phyloP scores from a whole-genome alignment of 2,888 invertebrate species.

The Epinotia demarniana region DNA sequence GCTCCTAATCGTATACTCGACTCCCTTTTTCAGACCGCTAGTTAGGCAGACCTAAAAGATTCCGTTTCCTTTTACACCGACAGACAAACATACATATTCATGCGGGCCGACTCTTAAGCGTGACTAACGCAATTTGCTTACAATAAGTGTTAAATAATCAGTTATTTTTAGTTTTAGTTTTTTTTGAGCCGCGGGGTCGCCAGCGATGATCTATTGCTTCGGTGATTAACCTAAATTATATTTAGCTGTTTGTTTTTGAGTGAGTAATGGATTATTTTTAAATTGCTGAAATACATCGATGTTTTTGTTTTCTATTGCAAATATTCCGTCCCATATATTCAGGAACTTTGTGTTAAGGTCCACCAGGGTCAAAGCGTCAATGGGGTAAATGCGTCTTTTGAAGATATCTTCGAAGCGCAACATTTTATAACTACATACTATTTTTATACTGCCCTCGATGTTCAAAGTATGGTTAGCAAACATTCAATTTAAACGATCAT shows the following conservation, averaged over 20 bases:
- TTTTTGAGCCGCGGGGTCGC: slow-evolving; percentile 39
- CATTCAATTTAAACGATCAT: too few relatives aligned
- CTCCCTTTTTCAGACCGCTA: neutral
- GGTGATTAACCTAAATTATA: slow-evolving; percentile 46
- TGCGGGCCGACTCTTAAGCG: slow-evolving; percentile 3
- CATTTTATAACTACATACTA: too few relatives aligned
- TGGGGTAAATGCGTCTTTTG: too few relatives aligned
- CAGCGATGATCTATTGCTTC: slow-evolving; percentile 46
- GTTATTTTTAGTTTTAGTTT: slow-evolving; percentile 47
- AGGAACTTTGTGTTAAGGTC: neutral
- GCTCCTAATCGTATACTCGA: neutral
- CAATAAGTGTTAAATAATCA: slow-evolving; percentile 50
- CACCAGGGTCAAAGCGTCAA: too few relatives aligned
- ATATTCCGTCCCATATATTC: neutral
- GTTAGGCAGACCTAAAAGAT: slow-evolving; percentile 3
- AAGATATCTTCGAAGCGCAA: too few relatives aligned
- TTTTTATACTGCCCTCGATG: too few relatives aligned
- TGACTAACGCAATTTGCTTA: slow-evolving; percentile 52
- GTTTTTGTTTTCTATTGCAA: slow-evolving; percentile 13
- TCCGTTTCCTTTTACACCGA: slow-evolving; percentile 8
- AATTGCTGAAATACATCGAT: slow-evolving; percentile 1
- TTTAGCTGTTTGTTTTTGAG: slow-evolving; percentile 33
- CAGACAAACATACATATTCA: slow-evolving; percentile 27
- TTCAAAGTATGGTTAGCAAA: too few relatives aligned
- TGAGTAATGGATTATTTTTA: slow-evolving; percentile 29